Base-by-base conservation (phyloP, 2,888 invertebrate species). In the Leucophenga montana region DNA sequence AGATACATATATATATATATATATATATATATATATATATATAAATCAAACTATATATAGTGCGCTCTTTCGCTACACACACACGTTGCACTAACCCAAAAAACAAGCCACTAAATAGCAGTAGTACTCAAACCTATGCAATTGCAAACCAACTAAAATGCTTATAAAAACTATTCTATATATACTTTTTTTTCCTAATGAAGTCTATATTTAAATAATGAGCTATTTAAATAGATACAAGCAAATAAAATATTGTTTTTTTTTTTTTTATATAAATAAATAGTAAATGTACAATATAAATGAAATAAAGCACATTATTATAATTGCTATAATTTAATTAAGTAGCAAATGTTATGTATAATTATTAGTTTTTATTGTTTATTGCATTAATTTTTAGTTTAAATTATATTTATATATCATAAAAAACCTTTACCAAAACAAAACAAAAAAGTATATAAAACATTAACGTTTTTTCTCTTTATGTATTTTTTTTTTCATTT, bases 81-180 rank as follows among this genome's bases (percentile, higher is more conserved):
- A 73, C 75, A 73, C 78, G 78, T 76, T 81, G 81, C 81, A 81
- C 81, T 67, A 61, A 62, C 11, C 39, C 4, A 27, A 27, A 27
- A 69, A 70, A 39, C 67, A 16, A n/a, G 0, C 18, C 33, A 20
- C 22, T 61, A 71, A 16, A 59, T 76, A 80, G 71, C 62, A 70
- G 73, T 81, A 81, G 81, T 74, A 73, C 75, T 74, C 71, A 68
- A 77, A 70, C 71, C 68, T 69, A 73, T 14, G 5, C 75, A 69
- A 75, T 73, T 14, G 5, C 75, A 69, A 75, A 75, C 57, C 71
- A 79, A 79, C 78, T 80, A 73, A 77, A 80, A 80, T 39, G 39
- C 39, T 59, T 77, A 76, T 16, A 16, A 16, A 50, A 50, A 13
- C n/a, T 46, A 46, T 46, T 46, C 6, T 50, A 50, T n/a, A n/a